Percentiles rank a stretch among this genome's conserved stretches.
Conservation (phyloP, 1,140 invertebrate genomes). For the Sitobion miscanthi region DNA sequence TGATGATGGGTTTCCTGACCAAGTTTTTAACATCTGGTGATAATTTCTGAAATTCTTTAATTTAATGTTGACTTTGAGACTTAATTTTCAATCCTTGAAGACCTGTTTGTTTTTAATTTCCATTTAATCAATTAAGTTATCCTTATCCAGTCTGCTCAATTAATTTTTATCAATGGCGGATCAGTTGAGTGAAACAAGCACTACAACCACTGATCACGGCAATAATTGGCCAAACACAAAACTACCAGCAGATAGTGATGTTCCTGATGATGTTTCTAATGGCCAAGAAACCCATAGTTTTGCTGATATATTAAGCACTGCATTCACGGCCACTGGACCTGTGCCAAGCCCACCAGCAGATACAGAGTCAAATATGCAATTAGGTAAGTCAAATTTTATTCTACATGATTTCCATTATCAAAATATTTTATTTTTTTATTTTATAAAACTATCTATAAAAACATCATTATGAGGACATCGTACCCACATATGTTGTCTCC, state of each 20-base stretch:
- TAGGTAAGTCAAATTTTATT: conserved; percentile 21
- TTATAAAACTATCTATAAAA: too few species aligned
- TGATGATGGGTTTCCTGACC: neutral
- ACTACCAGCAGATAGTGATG: conserved; percentile 42
- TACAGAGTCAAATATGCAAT: conserved; percentile 40
- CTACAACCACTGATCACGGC: conserved; percentile 22
- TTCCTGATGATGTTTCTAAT: conserved; percentile 51
- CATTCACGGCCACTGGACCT: conserved; percentile 53
- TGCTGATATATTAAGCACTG: conserved; percentile 53
- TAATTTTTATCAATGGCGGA: conserved; percentile 49
- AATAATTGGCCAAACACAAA: conserved; percentile 49
- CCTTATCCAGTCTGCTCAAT: conserved; percentile 30
- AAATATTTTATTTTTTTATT: neutral
- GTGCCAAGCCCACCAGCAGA: conserved; percentile 48
- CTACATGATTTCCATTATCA: neutral
- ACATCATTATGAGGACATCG: too few species aligned
- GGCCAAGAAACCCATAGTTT: conserved; percentile 54
- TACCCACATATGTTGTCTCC: too few species aligned
- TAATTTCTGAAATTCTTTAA: neutral
- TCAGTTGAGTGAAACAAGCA: conserved; percentile 43
- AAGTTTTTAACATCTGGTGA: neutral
- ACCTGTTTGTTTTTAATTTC: neutral
- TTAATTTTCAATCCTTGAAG: neutral
- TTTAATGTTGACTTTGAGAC: neutral
- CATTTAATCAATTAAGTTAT: conserved; percentile 4